Conservation (phyloP, 2,797 vertebrate species). For the Macropodus opercularis region DNA sequence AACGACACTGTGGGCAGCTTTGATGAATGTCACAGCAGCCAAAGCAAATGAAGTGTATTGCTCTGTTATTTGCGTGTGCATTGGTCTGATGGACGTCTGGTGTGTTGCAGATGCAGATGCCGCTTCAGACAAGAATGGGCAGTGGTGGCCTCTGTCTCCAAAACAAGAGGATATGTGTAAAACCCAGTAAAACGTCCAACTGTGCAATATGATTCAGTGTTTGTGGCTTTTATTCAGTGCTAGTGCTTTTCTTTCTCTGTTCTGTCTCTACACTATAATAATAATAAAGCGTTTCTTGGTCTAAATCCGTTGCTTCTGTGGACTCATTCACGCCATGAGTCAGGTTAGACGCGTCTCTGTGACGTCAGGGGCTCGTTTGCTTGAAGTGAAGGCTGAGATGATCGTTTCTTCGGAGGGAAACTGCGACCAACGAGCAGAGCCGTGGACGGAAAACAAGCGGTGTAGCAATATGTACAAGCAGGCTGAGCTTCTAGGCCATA, state of each 20-base stretch:
- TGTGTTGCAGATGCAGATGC: slow-evolving; percentile 51
- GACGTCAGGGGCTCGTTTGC: too few relatives aligned
- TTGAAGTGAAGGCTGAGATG: too few relatives aligned
- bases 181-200: slow-evolving; percentile 44
- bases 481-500: too few relatives aligned
- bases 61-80: neutral
- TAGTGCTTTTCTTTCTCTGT: neutral
- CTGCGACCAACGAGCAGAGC: too few relatives aligned
- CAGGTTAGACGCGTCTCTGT: too few relatives aligned
- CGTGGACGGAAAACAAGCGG: too few relatives aligned
- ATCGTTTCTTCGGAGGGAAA: too few relatives aligned
- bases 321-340: too few relatives aligned
- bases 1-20: too few relatives aligned
- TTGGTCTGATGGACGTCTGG: neutral
- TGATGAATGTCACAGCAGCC: neutral
- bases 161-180: slow-evolving; percentile 64
- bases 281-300: slow-evolving; percentile 3
- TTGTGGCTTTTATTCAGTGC: neutral
- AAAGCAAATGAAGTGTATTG: neutral
- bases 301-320: neutral
- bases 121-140: slow-evolving; percentile 8
- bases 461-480: too few relatives aligned
- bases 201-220: slow-evolving; percentile 7
- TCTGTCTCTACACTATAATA: neutral
- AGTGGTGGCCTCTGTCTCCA: slow-evolving; percentile 58